Conservation (phyloP, 2,888 invertebrate genomes). For the Ceraclea dissimilis region DNA sequence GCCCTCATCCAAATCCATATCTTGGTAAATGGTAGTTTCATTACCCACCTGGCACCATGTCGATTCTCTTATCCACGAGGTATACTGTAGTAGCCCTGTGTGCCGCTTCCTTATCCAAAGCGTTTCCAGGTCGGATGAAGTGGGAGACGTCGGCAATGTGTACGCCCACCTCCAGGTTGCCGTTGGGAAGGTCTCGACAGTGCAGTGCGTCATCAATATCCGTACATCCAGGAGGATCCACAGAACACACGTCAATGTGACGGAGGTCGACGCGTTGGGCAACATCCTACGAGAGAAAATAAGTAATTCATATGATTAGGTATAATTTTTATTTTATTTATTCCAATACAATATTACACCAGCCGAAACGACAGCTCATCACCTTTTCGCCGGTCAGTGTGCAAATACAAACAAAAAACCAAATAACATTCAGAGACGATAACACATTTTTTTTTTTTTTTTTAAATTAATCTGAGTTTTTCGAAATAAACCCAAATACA, state of each 20-base stretch:
- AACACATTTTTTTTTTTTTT: not conserved
- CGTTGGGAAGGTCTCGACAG: constrained; percentile 66
- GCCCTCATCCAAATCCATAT: no score
- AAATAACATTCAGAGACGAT: not conserved
- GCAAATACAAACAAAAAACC: not conserved
- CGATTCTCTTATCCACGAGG: constrained; percentile 84
- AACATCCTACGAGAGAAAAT: constrained; percentile 57
- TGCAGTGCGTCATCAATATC: constrained; percentile 99
- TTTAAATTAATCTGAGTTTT: no score
- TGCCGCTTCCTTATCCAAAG: constrained; percentile 88
- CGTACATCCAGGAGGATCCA: constrained; percentile 97
- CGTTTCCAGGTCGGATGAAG: constrained; percentile 88
- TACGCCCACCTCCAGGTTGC: constrained; percentile 82
- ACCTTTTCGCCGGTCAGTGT: no score
- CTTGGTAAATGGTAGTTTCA: no score
- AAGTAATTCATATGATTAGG: constrained; percentile 5
- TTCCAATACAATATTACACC: not conserved
- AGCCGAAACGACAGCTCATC: no score
- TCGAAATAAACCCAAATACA: no score
- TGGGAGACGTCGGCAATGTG: constrained; percentile 99
- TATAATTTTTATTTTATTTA: constrained; percentile 4
- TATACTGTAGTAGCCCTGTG: constrained; percentile 95
- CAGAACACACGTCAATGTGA: constrained; percentile 81
- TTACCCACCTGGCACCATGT: constrained; percentile 64
- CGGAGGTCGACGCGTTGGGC: constrained; percentile 77